Conservation (phyloP, 2,113 vertebrate species). For the Gobio gobio region DNA sequence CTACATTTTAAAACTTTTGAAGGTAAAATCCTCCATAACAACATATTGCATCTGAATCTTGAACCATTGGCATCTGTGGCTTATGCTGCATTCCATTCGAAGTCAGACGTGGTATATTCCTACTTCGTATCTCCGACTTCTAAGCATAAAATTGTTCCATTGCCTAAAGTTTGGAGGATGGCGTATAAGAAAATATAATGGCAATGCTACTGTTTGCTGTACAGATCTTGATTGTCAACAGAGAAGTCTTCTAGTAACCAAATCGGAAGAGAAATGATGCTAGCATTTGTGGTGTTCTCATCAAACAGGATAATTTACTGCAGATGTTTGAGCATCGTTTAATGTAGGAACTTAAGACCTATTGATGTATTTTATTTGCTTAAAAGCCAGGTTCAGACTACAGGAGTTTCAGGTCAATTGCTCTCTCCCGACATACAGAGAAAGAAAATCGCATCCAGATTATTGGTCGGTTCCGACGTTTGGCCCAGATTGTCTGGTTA, state of each 20-base stretch:
- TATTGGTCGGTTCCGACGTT: too few relatives aligned
- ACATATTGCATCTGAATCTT: constrained; percentile 30
- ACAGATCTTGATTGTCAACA: constrained; percentile 16
- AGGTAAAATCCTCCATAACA: neutral
- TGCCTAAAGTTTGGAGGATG: neutral
- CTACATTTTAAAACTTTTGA: neutral
- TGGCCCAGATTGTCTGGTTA: too few relatives aligned
- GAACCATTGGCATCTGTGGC: neutral
- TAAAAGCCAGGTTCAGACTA: neutral
- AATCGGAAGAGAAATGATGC: constrained; percentile 1
- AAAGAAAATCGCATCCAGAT: too few relatives aligned
- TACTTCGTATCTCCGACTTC: neutral
- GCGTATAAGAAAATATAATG: neutral
- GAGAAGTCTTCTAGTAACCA: neutral
- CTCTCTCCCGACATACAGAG: too few relatives aligned
- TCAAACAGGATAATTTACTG: neutral
- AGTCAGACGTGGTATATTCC: neutral
- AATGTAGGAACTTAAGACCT: neutral
- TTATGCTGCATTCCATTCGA: constrained; percentile 27
- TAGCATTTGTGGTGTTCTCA: neutral
- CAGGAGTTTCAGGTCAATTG: too few relatives aligned
- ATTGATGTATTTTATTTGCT: neutral
- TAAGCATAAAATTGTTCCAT: neutral
- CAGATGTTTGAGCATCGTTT: neutral
- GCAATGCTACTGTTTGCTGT: constrained; percentile 19